Base-by-base conservation (phyloP, 2,797 vertebrate species). In the Toxotes lorentzi region DNA sequence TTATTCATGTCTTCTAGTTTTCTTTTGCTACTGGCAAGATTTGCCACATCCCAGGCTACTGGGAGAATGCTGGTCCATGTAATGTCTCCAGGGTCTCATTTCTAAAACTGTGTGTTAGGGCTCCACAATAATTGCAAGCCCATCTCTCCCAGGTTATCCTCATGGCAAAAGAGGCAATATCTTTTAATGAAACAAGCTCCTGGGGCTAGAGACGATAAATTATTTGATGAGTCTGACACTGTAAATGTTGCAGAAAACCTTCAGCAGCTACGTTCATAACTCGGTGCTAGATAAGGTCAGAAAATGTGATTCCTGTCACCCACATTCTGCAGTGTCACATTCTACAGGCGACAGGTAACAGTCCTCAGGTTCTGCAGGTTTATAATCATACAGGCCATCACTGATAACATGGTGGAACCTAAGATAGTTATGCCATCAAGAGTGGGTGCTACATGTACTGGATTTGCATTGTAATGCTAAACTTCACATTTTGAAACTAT, bases 241-340 rank as follows among this genome's bases (percentile, higher is more conserved):
- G 56, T 59, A 53, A 57, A 57, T 69, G 50, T 73, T 58, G 65
- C 45, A 62, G 24, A 65, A 61, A 82, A 62, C 41, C 35, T 75
- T n/a, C 12, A 53, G 41, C n/a, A 57, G 30, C 48, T 50, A 1
- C 10, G 41, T 76, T 79, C 35, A 41, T 75, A 64, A 68, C 24
- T 54, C 32, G 0, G 14, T 35, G 10, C 43, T 27, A 79, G 73
- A 76, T 82, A 78, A 63, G 54, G 21, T 58, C 41, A 54, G 12
- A 70, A 63, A 60, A 59, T 30, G 21, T 1, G 59, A 83, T 76
- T 82, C 68, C 40, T 85, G 62, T 68, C 50, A 59, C 43, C 65
- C 48, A 67, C 71, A 53, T 86, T 80, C 75, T 83, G 71, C 47
- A 53, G 8, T 38, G 56, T 86, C 48, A 71, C 79, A 73, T 78